Evolutionary conservation across 2,797 vertebrate genomes (phyloP), one percentile per base, ranked within the genome.

Genomic region (Molossus alvarezi): DNA sequence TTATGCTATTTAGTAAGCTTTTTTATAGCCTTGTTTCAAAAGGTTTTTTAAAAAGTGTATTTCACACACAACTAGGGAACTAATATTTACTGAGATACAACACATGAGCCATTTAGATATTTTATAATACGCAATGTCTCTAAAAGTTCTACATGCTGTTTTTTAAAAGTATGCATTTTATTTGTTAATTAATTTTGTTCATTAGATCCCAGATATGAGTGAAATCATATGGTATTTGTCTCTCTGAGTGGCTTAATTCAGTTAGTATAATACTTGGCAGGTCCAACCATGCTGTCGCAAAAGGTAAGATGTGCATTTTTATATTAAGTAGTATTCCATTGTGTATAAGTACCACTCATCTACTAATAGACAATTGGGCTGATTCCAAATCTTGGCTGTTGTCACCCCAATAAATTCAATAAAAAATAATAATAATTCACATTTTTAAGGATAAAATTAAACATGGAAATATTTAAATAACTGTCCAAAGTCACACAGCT

Each of bases 391-490:
- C 65, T 69, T 69, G 8, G n/a, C 17, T 69, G 9, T 69, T 69
- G 65, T 69, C n/a, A 69, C 17, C 17, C n/a, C 4, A 33, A 69
- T 69, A 69, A 69, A 69, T 69, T 69, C n/a, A 67, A 18, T 67
- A 20, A 53, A 53, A 67, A 33, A 67, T 60, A 64, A 62, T n/a
- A 37, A 27, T 11, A 51, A 45, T 45, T 45, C 25, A 5, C 8
- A 72, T 72, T 67, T 67, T 83, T 51, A 48, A 89, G 83, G 11
- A 80, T 67, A 6, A 91, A 80, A 67, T 29, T 88, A 71, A 60
- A 62, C 48, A 57, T 58, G 27, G 25, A 5, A 53, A 81, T 72
- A 91, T 90, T 67, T 53, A 53, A 95, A 75, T 53, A 13, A 72
- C 2, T 65, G 9, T 48, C 7, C 14, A 75, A 73, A 93, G 48